phyloP scores from a whole-genome alignment of 2,888 invertebrate genomes.

The Hemistola chrysoprasaria region DNA sequence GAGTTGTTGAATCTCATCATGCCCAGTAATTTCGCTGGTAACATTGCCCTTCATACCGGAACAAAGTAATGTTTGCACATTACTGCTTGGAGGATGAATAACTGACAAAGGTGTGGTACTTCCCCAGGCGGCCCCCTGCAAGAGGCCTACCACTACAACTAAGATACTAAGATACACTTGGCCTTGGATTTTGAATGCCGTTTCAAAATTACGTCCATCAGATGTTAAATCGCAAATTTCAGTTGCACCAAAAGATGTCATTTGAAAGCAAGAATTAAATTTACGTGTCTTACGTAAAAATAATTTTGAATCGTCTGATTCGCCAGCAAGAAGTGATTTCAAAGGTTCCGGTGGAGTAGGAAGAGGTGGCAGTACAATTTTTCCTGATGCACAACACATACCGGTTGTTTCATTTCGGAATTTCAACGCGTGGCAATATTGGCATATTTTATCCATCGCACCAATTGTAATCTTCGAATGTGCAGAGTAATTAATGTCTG shows the following conservation, averaged over 20 bases:
- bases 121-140: no score
- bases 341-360: conserved; percentile 36
- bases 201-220: conserved; percentile 23
- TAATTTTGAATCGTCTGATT: conserved; percentile 32
- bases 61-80: no score
- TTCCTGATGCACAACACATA: conserved; percentile 37
- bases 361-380: conserved; percentile 39
- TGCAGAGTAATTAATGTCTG: conserved; percentile 19
- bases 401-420: conserved; percentile 37
- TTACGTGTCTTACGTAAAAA: conserved; percentile 38
- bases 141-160: no score
- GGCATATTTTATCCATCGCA: conserved; percentile 28
- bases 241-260: conserved; percentile 43
- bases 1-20: no score
- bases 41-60: no score
- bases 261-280: conserved; percentile 42
- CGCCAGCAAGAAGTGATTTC: conserved; percentile 36
- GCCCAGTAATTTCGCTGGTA: no score
- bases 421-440: conserved; percentile 39
- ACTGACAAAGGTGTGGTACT: no score
- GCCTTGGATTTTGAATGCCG: conserved; percentile 32
- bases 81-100: no score
- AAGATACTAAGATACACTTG: no score
- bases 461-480: conserved; percentile 24
- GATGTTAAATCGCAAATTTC: conserved; percentile 22